Base-by-base conservation (phyloP, 1,140 invertebrate species). In the Brachionus paranguensis region DNA sequence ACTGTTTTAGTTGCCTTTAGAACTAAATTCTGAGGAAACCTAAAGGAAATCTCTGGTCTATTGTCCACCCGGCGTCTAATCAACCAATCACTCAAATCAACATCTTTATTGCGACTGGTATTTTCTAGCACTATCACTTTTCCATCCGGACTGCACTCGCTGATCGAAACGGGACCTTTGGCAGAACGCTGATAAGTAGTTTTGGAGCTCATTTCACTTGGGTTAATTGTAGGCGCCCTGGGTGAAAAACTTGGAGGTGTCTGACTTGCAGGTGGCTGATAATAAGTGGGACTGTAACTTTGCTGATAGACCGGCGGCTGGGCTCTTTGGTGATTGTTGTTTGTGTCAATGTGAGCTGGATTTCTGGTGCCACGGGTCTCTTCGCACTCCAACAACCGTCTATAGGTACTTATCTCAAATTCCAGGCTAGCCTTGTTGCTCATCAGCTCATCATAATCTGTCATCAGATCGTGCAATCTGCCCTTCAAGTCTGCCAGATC, bases 121-220 rank as follows among this genome's bases (percentile, higher is more conserved):
- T 91, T 91, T 86, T 91, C 91, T 20, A 91, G 74, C 0, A 87
- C 86, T 65, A 91, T 89, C 84, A 87, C 91, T 85, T 90, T 90
- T 70, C 91, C 91, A 85, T 90, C 89, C 2, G 90, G 89, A 72
- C 89, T 87, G 70, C 89, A 90, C 85, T 91, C 90, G 68, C 87
- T 85, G 84, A 91, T 91, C 17, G 89, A 88, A 20, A 91, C 87
- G 29, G 88, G 87, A 4, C 89, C 89, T 84, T 91, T 91, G 17
- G 91, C 90, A 33, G 88, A 91, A 68, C 90, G 87, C 85, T 90
- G 91, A 87, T 90, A 91, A 37, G 91, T 91, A 0, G 91, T 91
- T 85, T 90, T 91, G 33, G 90, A 90, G 24, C 89, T 89, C 50
- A 91, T 60, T 64, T 81, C 78, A 27, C 78, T 68, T 10, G 78